A percentile compares a stretch with the other conserved stretches of the same genome.
These are phyloP conservation scores for Drosophila buzzatii DNA, from an alignment of 2,888 invertebrate species.

Conservation along the genomic window DNA sequence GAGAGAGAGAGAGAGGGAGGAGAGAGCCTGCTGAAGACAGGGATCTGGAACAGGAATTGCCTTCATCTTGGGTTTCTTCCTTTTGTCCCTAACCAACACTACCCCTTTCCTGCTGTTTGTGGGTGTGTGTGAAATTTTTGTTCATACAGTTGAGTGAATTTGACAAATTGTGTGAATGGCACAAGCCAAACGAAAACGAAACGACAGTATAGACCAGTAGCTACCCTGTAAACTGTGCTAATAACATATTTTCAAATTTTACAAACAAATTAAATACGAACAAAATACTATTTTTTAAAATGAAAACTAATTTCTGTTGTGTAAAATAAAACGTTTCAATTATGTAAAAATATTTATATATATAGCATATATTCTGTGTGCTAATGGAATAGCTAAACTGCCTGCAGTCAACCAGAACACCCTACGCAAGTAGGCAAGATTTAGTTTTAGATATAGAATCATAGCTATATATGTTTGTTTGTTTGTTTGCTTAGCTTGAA, in stretches of 20 bases:
- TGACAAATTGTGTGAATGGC: constrained; percentile 75
- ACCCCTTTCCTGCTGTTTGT: constrained; percentile 1
- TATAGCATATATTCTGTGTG: no score
- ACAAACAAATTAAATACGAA: background rate
- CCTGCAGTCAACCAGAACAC: background rate
- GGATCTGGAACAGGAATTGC: constrained; percentile 37
- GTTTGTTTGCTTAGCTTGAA: constrained; percentile 17
- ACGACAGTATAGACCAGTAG: constrained; percentile 1
- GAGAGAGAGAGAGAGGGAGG: background rate
- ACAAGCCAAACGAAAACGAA: constrained; percentile 40
- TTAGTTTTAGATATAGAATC: background rate
- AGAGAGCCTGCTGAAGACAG: constrained; percentile 4
- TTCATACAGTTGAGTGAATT: constrained; percentile 74
- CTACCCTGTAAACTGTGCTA: background rate
- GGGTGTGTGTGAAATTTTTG: constrained; percentile 33
- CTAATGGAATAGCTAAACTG: no score
- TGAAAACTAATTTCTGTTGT: no score
- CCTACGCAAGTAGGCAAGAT: background rate
- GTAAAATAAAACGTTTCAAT: no score
- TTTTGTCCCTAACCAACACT: constrained; percentile 29
- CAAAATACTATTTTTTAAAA: background rate
- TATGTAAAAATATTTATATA: no score
- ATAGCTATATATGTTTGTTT: constrained; percentile 9
- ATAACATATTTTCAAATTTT: background rate
- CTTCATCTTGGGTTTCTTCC: constrained; percentile 26